These are phyloP conservation scores for Gortyna flavago DNA, from an alignment of 2,888 invertebrate genomes.

Conservation along the genomic window DNA sequence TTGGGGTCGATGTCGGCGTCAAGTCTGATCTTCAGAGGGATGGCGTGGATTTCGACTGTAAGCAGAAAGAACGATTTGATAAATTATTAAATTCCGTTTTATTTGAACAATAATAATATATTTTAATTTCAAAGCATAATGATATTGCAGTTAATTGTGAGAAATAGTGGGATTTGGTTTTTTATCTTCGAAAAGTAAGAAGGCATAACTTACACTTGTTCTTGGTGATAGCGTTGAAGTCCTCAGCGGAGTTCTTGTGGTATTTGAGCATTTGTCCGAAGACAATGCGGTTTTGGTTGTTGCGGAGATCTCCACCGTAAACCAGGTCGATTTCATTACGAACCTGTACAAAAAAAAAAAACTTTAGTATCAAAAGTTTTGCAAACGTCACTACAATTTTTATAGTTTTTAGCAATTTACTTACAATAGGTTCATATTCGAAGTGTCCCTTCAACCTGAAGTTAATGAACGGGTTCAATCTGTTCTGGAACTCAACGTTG, in stretches of 20 bases:
- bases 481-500: conserved; percentile 89
- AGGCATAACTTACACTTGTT: conserved; percentile 82
- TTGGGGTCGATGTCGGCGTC: conserved; percentile 91
- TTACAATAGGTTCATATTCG: conserved; percentile 81
- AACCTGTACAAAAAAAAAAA: conserved; percentile 65
- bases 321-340: conserved; percentile 89
- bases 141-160: neutral
- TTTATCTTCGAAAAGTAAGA: neutral
- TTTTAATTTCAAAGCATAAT: neutral
- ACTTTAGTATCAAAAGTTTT: neutral
- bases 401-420: conserved; percentile 54
- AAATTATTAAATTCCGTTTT: neutral
- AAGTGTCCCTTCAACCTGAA: conserved; percentile 91
- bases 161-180: neutral
- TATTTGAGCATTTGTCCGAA: conserved; percentile 85
- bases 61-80: conserved; percentile 20
- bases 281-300: conserved; percentile 89
- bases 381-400: neutral
- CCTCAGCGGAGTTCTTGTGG: conserved; percentile 76
- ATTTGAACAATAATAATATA: neutral
- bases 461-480: conserved; percentile 90
- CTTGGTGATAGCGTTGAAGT: conserved; percentile 87
- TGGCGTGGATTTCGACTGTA: conserved; percentile 89
- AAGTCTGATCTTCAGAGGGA: conserved; percentile 87
- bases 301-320: conserved; percentile 91